Evolutionary conservation across 2,888 invertebrate species (phyloP).

Genomic region (Drosophila limbata): DNA sequence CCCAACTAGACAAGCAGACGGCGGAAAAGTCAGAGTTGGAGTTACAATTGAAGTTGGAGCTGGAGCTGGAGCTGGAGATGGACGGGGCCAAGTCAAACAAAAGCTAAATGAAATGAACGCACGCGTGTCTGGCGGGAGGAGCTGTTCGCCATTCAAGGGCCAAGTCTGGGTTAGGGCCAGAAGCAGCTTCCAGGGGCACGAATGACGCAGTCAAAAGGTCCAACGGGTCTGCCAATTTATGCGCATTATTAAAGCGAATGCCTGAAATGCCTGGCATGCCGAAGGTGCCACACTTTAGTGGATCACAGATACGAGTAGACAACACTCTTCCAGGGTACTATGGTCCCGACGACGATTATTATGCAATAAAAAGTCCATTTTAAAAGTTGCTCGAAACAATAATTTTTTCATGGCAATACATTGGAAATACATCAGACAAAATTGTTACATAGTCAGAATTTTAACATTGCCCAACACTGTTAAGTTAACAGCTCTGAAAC

Average conservation of each 20-base stretch:
- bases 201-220: constrained; percentile 79
- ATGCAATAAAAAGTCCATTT: too few species aligned
- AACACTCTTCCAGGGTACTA: background rate
- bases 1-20: constrained; percentile 55
- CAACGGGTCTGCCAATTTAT: constrained; percentile 71
- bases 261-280: constrained; percentile 70
- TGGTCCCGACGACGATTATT: too few species aligned
- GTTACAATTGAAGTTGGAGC: constrained; percentile 1
- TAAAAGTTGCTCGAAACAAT: too few species aligned
- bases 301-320: background rate
- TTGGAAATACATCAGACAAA: too few species aligned
- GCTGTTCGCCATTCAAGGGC: constrained; percentile 16
- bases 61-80: constrained; percentile 4
- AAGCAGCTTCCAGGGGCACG: constrained; percentile 44
- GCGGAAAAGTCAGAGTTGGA: constrained; percentile 25
- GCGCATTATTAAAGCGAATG: constrained; percentile 81
- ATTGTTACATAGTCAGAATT: too few species aligned
- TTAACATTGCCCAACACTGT: too few species aligned
- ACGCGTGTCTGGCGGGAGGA: constrained; percentile 39
- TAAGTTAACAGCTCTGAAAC: too few species aligned
- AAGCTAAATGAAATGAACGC: constrained; percentile 76
- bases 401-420: too few species aligned
- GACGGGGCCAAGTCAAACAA: constrained; percentile 67
- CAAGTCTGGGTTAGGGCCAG: constrained; percentile 3
- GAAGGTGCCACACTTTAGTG: constrained; percentile 42